Percentiles rank a stretch among this genome's conserved stretches.
phyloP scores from a whole-genome alignment of 2,888 invertebrate species.

The Flexamia atlantica region DNA sequence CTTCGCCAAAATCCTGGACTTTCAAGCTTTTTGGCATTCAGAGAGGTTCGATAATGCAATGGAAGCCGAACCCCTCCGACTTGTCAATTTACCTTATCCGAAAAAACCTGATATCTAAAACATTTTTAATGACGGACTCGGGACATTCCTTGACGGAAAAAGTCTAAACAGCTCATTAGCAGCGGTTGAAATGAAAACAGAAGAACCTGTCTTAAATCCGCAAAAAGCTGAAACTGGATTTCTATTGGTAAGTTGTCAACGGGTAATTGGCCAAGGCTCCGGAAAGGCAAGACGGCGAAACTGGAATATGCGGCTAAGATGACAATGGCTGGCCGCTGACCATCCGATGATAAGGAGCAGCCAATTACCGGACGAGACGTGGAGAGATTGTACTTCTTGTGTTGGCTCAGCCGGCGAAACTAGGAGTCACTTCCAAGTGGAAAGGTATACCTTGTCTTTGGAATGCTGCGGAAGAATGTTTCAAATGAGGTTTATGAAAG shows the following conservation, averaged over 20 bases:
- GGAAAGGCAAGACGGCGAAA: conserved; percentile 51
- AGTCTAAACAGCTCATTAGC: conserved; percentile 56
- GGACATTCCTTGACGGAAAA: conserved; percentile 42
- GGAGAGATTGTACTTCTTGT: not conserved
- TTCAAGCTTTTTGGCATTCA: conserved; percentile 14
- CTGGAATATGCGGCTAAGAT: conserved; percentile 50
- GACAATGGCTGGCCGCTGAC: not conserved
- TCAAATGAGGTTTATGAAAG: too few species aligned
- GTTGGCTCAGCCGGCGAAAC: not conserved
- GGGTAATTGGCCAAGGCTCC: conserved; percentile 55
- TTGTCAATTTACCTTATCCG: conserved; percentile 48
- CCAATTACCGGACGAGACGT: conserved; percentile 22
- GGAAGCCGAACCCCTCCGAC: not conserved
- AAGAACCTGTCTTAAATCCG: conserved; percentile 56
- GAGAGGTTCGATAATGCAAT: conserved; percentile 4
- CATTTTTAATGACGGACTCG: conserved; percentile 56
- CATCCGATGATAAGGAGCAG: conserved; percentile 22
- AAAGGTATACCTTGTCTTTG: too few species aligned
- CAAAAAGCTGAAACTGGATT: conserved; percentile 59
- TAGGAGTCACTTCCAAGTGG: too few species aligned
- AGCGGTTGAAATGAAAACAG: conserved; percentile 59
- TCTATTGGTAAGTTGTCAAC: conserved; percentile 58
- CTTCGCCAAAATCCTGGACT: conserved; percentile 24
- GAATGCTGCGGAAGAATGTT: too few species aligned
- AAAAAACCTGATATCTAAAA: conserved; percentile 45